Evolutionary conservation across 2,888 invertebrate species (phyloP).

Genomic region (Drosophila phalerata): DNA sequence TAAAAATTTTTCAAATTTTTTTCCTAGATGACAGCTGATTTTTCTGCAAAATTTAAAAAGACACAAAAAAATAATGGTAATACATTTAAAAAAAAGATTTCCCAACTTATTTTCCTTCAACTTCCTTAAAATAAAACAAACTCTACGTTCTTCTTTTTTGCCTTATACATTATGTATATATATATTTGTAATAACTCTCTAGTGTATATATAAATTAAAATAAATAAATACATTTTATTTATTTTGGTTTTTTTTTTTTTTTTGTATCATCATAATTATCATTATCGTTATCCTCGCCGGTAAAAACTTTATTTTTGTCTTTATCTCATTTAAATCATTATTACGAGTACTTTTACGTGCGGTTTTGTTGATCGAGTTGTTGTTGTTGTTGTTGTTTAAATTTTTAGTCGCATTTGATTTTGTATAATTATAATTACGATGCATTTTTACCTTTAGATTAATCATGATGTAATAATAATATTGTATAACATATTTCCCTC

Average conservation of each 20-base stretch:
- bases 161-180: conserved; percentile 83
- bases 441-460: conserved; percentile 62
- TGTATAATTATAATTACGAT: conserved; percentile 70
- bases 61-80: too few species aligned
- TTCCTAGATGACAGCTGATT: too few species aligned
- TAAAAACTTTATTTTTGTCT: conserved; percentile 73
- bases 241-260: conserved; percentile 45
- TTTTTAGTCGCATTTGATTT: conserved; percentile 41
- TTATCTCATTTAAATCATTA: conserved; percentile 70
- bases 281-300: conserved; percentile 70
- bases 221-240: conserved; percentile 85
- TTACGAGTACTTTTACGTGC: conserved; percentile 62
- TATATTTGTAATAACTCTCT: conserved; percentile 84
- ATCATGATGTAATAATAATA: conserved; percentile 70
- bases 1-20: too few species aligned
- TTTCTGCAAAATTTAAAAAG: too few species aligned
- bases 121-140: conserved; percentile 2
- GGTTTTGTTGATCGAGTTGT: conserved; percentile 60
- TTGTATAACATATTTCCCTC: conserved; percentile 73
- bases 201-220: conserved; percentile 85
- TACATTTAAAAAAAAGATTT: background rate
- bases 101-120: background rate
- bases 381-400: conserved; percentile 49
- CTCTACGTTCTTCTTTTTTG: conserved; percentile 41
- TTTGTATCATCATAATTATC: conserved; percentile 61